These are phyloP conservation scores for Polypterus bichir DNA, from an alignment of 2,113 vertebrate genomes.

Conservation along the genomic window DNA sequence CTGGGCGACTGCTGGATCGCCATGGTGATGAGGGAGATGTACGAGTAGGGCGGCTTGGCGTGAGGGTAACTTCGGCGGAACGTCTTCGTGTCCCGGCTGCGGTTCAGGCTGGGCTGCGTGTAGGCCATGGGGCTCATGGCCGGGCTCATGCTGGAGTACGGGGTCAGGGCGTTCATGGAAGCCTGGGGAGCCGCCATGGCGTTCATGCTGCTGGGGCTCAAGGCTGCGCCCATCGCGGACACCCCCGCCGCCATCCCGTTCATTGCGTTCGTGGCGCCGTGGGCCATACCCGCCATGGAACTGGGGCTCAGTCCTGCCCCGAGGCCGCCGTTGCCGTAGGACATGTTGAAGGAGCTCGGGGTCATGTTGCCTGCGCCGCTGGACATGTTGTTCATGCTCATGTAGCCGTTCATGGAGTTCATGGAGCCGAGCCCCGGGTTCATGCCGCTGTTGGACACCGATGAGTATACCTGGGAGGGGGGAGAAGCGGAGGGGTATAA, in stretches of 20 bases:
- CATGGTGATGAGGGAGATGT: conserved; percentile 98
- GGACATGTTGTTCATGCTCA: conserved; percentile 76
- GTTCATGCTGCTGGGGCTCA: conserved; percentile 72
- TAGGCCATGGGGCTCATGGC: conserved; percentile 85
- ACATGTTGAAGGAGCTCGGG: conserved; percentile 87
- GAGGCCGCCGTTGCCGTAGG: conserved; percentile 78
- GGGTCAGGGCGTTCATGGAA: conserved; percentile 71
- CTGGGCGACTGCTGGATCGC: conserved; percentile 91
- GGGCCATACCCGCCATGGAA: conserved; percentile 58
- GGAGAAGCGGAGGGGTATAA: conserved; percentile 18
- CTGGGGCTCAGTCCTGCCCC: conserved; percentile 68
- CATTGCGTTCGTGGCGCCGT: conserved; percentile 55
- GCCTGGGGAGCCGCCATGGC: conserved; percentile 72
- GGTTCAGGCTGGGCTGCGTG: conserved; percentile 61
- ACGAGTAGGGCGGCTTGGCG: conserved; percentile 93
- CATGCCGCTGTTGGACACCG: conserved; percentile 79
- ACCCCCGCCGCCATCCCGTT: conserved; percentile 65
- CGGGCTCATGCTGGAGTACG: conserved; percentile 77
- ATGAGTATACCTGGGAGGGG: conserved; percentile 73
- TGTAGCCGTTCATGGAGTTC: conserved; percentile 87
- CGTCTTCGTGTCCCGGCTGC: conserved; percentile 69
- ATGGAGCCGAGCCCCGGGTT: conserved; percentile 71
- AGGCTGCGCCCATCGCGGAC: conserved; percentile 67
- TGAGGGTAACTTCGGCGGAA: conserved; percentile 91
- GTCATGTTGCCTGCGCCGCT: conserved; percentile 70